Evolutionary conservation across 1,140 invertebrate genomes (phyloP).

Genomic region (Chymomyza costata): DNA sequence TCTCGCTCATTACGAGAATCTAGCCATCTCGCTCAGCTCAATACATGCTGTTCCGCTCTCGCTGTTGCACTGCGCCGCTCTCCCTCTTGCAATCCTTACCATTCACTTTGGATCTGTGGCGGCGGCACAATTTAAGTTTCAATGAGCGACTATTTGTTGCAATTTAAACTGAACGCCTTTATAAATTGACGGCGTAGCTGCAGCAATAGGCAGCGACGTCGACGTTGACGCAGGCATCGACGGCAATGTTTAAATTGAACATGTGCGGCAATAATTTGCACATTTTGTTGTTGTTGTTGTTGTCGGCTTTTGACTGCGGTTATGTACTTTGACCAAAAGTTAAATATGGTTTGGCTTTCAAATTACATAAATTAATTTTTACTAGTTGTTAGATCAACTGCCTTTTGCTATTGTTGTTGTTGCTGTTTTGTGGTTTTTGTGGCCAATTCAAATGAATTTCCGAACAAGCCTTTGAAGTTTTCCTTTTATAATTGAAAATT

Average conservation of each 20-base stretch:
- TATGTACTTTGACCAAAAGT: constrained; percentile 20
- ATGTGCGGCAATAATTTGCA: constrained; percentile 23
- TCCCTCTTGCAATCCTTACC: constrained; percentile 10
- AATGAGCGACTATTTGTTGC: constrained; percentile 73
- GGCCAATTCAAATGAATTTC: no score
- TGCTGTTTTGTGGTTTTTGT: constrained; percentile 31
- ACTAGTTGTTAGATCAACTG: constrained; percentile 47
- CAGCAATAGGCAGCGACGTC: constrained; percentile 20
- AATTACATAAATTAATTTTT: constrained; percentile 67
- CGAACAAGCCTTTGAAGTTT: no score
- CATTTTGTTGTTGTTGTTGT: constrained; percentile 4
- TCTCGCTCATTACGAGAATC: no score
- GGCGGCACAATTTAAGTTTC: constrained; percentile 73
- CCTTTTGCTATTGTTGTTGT: constrained; percentile 27
- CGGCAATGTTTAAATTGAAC: constrained; percentile 32
- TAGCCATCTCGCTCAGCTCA: constrained; percentile 22
- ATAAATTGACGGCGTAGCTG: constrained; percentile 68
- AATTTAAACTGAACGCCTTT: constrained; percentile 72
- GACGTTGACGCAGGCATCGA: constrained; percentile 18
- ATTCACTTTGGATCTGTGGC: constrained; percentile 50
- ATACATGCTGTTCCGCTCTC: not conserved
- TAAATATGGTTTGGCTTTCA: constrained; percentile 43
- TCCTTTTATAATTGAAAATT: no score
- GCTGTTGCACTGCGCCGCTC: constrained; percentile 5
- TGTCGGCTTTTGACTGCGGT: constrained; percentile 27